These are phyloP conservation scores for Lucinisca nassula DNA, from an alignment of 2,888 invertebrate genomes.

Conservation along the genomic window DNA sequence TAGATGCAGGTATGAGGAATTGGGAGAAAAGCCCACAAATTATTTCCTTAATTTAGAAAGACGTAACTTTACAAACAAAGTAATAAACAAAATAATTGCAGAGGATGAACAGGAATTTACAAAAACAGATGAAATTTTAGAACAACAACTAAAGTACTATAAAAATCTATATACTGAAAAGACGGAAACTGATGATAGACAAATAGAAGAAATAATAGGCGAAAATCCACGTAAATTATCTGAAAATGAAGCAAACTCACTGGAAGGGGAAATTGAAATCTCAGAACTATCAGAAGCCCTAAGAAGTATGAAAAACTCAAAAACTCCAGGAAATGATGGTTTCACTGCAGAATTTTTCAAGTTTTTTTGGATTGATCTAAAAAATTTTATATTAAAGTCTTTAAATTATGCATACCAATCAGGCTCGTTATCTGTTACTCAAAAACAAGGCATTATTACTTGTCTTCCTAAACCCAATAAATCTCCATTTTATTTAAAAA, in stretches of 20 bases:
- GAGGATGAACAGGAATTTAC: neutral
- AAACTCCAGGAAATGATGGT: slow-evolving; percentile 39
- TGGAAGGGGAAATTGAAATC: neutral
- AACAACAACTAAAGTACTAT: neutral
- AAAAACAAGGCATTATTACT: slow-evolving; percentile 56
- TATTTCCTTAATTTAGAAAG: neutral
- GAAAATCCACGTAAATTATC: neutral
- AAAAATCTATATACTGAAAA: slow-evolving; percentile 3
- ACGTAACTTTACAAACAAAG: too few species aligned
- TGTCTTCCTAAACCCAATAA: slow-evolving; percentile 55
- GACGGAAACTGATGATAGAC: neutral
- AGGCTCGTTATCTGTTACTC: slow-evolving; percentile 28
- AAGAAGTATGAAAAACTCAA: neutral
- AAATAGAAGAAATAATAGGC: neutral
- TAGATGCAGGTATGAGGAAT: neutral
- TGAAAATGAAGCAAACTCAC: neutral
- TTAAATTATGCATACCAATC: slow-evolving; percentile 30
- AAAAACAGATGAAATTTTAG: slow-evolving; percentile 21
- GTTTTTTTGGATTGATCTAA: slow-evolving; percentile 33
- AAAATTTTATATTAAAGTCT: slow-evolving; percentile 24
- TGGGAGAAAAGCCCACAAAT: slow-evolving; percentile 9
- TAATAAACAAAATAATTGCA: neutral
- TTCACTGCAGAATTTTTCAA: slow-evolving; percentile 49
- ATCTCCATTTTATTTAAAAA: slow-evolving; percentile 34
- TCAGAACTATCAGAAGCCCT: neutral